Conservation (phyloP, 2,113 vertebrate genomes). For the Labrus mixtus region DNA sequence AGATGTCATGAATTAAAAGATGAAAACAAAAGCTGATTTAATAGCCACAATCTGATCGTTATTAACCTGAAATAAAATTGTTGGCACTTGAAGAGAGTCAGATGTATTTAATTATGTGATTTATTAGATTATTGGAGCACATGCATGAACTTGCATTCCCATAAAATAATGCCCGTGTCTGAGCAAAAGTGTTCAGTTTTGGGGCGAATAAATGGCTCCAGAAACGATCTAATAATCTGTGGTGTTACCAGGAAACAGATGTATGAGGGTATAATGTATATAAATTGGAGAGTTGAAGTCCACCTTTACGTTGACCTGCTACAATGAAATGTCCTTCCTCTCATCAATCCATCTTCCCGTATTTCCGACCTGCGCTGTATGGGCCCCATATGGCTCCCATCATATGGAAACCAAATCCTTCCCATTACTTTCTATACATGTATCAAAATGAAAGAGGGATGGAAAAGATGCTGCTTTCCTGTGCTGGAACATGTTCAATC, state of each 20-base stretch:
- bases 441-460: constrained; percentile 19
- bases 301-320: constrained; percentile 8
- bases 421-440: neutral
- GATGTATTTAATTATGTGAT: neutral
- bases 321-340: neutral
- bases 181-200: neutral
- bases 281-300: neutral
- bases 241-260: constrained; percentile 24
- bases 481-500: constrained; percentile 3
- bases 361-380: constrained; percentile 16
- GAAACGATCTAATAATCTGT: neutral
- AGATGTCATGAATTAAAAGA: neutral
- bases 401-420: constrained; percentile 22
- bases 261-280: constrained; percentile 8
- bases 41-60: neutral
- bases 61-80: neutral
- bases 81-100: neutral
- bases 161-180: neutral
- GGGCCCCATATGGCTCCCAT: constrained; percentile 31
- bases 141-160: neutral
- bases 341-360: neutral
- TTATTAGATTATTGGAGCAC: neutral
- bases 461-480: neutral
- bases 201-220: neutral
- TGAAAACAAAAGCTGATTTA: neutral